Base-by-base conservation (phyloP, 2,888 invertebrate genomes). In the Platynereis dumerilii region DNA sequence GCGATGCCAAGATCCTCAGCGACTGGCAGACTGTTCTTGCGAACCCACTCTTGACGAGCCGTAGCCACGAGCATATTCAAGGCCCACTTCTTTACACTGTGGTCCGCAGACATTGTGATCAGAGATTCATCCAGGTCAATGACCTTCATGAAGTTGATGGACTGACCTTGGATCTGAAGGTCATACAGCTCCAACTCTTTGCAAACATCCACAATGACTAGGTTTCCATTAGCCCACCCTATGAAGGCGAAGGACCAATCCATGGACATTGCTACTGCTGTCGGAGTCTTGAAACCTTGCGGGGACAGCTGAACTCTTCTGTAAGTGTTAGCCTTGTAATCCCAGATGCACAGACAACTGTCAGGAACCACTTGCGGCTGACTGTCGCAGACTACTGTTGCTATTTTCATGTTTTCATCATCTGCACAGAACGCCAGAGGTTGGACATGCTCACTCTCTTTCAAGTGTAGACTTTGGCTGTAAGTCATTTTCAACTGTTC, bases 141-240 rank as follows among this genome's bases (percentile, higher is more conserved):
- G 20, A 69, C 20, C 1, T 48, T 24, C 34, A 70, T 29, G 24
- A 48, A 42, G 53, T 42, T 56, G 5, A 69, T 42, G 10, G 39
- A 17, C 12, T 64, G 60, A 1, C 66, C 60, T 52, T 70, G 70
- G 2, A 56, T 68, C 12, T 60, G 28, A 12, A 67, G 22, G 10
- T 2, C 24, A 17, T 29, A 28, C 54, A 66, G 20, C 20, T 61
- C 48, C 17, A 53, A 15, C 20, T n/a, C 20, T 1, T 42, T 39
- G 10, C 26, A n/a, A 24, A 69, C 22, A 29, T 64, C 45, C 2
- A 66, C 45, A 0, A 70, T 26, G 15, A 27, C 57, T n/a, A 70
- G 45, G 17, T 60, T 54, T 3, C 70, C 70, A 48, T 48, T 48
- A 5, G 22, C 20, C 48, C 48, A 48, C 7, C 48, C 48, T 48